Base-by-base conservation (phyloP, 2,888 invertebrate genomes). In the Cephus pulcher region DNA sequence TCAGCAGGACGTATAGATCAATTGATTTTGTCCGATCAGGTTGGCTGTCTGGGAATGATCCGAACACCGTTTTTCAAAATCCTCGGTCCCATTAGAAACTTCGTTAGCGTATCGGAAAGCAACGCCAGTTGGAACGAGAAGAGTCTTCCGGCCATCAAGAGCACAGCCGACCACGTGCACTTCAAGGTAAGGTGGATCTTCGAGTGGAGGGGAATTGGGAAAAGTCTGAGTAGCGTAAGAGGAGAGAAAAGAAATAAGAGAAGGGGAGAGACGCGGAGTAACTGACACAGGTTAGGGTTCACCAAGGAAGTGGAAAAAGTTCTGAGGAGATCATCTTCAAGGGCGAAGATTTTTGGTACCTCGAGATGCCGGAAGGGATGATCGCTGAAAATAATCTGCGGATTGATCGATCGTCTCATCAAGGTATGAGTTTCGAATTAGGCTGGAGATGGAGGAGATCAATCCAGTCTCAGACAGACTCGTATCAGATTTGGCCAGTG, bases 321-420 rank as follows among this genome's bases (percentile, higher is more conserved):
- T 4, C 11, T 71, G 2, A 33, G 0, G 15, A 71, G 30, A 9
- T 78, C 9, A 30, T 11, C 4, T 78, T 78, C 56, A 33, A 56
- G 12, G 75, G 78, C 12, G 75, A 71, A 56, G 69, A 79, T 34
- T 89, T 82, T 78, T 84, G 83, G 74, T 86, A 84, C 79, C 81
- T 86, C 35, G 81, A 78, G 30, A 86, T 84, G 75, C 78, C 84
- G 11, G 77, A 83, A 11, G 81, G 84, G 33, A 84, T 84, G 82
- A 32, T 79, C 76, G 74, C 81, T 9, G 78, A 81, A 37, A 78
- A 83, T 69, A 83, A 87, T 79, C 80, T 89, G 40, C 85, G 82
- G 75, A 85, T 89, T 80, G 83, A 89, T 82, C 84, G 87, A 70
- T 80, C 83, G 74, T 80, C 85, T 30, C 86, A 89, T 78, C 86